Percentiles rank a stretch among this genome's conserved stretches.
Evolutionary conservation across 2,888 invertebrate genomes (phyloP).

Genomic region (Crocallis elinguaria): DNA sequence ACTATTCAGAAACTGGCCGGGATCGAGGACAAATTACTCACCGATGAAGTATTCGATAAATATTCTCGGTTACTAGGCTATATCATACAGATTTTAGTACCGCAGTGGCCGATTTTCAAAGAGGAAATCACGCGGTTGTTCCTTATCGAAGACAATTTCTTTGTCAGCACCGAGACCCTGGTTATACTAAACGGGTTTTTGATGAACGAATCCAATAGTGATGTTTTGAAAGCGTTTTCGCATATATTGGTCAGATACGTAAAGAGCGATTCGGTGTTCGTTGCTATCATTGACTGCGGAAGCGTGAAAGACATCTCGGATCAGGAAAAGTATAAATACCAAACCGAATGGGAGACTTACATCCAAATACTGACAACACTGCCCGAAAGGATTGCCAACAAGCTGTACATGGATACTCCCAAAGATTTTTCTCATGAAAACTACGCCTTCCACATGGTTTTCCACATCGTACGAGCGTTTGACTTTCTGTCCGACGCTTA

Average conservation of each 20-base stretch:
- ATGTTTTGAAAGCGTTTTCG: conserved; percentile 62
- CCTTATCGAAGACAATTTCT: conserved; percentile 80
- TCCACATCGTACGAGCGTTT: conserved; percentile 85
- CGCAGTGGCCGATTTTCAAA: conserved; percentile 85
- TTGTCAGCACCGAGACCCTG: conserved; percentile 76
- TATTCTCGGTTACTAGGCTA: conserved; percentile 81
- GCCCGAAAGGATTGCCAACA: conserved; percentile 89
- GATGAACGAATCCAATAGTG: conserved; percentile 62
- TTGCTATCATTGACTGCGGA: conserved; percentile 72
- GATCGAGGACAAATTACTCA: conserved; percentile 68
- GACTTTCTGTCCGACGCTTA: conserved; percentile 84
- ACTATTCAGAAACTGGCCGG: conserved; percentile 88
- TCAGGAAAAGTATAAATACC: conserved; percentile 39
- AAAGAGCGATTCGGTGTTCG: conserved; percentile 84
- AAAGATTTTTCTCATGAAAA: conserved; percentile 83
- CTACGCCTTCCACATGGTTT: conserved; percentile 85
- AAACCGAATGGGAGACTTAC: conserved; percentile 77
- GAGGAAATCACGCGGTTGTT: conserved; percentile 74
- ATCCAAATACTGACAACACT: conserved; percentile 87
- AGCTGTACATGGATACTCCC: conserved; percentile 81
- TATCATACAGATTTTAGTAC: conserved; percentile 77
- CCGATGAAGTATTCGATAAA: conserved; percentile 63
- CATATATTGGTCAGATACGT: conserved; percentile 76
- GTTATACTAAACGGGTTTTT: conserved; percentile 74
- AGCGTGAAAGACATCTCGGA: conserved; percentile 42